phyloP scores from a whole-genome alignment of 2,888 invertebrate genomes.

The Sthenelais limicola region DNA sequence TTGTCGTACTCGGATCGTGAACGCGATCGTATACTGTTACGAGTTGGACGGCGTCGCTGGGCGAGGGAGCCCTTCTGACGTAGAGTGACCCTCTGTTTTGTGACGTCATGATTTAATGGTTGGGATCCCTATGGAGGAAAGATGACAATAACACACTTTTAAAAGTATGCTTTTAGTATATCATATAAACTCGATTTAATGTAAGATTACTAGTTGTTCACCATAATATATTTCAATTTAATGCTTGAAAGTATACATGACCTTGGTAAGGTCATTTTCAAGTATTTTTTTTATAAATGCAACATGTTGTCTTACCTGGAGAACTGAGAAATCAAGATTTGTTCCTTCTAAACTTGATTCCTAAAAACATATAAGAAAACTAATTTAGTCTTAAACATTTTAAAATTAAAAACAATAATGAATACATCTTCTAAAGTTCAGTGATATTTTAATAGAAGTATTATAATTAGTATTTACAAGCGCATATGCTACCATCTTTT shows the following conservation, averaged over 20 bases:
- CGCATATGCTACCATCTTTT: too few species aligned
- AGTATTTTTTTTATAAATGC: too few species aligned
- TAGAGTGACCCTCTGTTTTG: constrained; percentile 56
- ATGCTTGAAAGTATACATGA: too few species aligned
- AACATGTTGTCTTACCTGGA: constrained; percentile 14
- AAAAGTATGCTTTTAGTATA: not conserved
- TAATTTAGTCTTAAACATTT: too few species aligned
- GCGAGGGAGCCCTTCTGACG: constrained; percentile 59
- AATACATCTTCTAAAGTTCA: too few species aligned
- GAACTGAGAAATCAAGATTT: constrained; percentile 24
- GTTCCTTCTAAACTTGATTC: constrained; percentile 30
- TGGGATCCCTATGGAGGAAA: constrained; percentile 50
- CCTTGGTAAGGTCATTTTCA: too few species aligned
- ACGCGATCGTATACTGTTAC: constrained; percentile 53
- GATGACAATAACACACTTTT: not conserved
- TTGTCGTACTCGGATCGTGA: constrained; percentile 49
- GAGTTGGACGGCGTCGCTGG: constrained; percentile 55
- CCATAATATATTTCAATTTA: not conserved
- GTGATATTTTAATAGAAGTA: too few species aligned
- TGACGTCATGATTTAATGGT: constrained; percentile 57
- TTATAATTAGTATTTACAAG: too few species aligned
- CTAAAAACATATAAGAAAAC: not conserved
- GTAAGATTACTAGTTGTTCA: too few species aligned
- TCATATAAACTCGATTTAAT: too few species aligned
- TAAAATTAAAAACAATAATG: too few species aligned